Conservation (phyloP, 2,113 vertebrate genomes). For the Euleptes europaea region DNA sequence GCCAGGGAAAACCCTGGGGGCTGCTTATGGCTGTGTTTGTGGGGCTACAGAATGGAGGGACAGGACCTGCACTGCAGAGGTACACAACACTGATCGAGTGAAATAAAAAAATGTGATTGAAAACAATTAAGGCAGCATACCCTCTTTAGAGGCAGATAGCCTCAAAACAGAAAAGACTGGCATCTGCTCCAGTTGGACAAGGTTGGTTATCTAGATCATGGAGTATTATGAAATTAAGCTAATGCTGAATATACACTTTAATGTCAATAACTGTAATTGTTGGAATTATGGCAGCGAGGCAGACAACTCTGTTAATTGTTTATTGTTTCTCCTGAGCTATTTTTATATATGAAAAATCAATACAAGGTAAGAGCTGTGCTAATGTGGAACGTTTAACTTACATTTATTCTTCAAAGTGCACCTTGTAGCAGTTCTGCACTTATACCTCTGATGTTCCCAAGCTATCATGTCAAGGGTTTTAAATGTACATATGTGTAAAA, state of each 20-base stretch:
- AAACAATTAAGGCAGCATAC: background rate
- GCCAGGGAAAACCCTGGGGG: background rate
- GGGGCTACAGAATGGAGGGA: too few species aligned
- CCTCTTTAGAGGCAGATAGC: too few species aligned
- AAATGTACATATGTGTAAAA: conserved; percentile 26
- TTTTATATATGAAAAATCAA: background rate
- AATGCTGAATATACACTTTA: background rate
- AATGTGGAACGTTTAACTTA: background rate
- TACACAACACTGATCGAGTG: background rate
- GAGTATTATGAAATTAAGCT: background rate
- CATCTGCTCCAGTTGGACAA: background rate
- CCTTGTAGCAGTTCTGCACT: conserved; percentile 44
- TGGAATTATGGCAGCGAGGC: background rate
- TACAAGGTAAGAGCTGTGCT: background rate
- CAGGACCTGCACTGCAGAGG: too few species aligned
- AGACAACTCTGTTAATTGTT: background rate
- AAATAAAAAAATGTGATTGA: background rate
- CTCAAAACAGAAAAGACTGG: too few species aligned
- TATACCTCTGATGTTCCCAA: conserved; percentile 31
- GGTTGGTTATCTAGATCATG: background rate
- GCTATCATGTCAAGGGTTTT: conserved; percentile 3
- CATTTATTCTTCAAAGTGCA: background rate
- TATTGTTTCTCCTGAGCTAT: background rate
- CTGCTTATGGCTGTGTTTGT: background rate
- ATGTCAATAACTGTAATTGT: background rate